phyloP scores from a whole-genome alignment of 2,888 invertebrate species.

The Fragum fragum region DNA sequence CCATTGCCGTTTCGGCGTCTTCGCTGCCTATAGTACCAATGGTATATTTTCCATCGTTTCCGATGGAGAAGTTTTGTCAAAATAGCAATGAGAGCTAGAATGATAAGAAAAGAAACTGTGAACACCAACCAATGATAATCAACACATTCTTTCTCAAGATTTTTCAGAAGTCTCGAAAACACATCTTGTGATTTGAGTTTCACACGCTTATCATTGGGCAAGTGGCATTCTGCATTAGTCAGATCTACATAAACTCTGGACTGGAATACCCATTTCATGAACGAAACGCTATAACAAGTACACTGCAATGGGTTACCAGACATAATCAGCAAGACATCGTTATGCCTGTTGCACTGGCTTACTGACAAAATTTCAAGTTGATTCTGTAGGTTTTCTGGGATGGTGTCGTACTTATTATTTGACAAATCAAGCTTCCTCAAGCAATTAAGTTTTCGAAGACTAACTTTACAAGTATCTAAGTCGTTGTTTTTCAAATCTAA shows the following conservation, averaged over 20 bases:
- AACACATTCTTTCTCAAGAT: slow-evolving; percentile 5
- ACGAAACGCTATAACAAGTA: slow-evolving; percentile 45
- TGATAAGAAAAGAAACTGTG: not conserved
- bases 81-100: slow-evolving; percentile 3
- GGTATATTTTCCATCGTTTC: slow-evolving; percentile 59
- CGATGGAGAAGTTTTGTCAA: slow-evolving; percentile 36
- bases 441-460: not conserved
- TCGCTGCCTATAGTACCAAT: slow-evolving; percentile 54
- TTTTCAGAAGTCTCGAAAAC: not conserved
- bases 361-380: slow-evolving; percentile 22
- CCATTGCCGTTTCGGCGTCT: slow-evolving; percentile 41
- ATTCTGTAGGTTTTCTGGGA: slow-evolving; percentile 28
- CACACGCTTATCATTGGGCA: not conserved
- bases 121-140: slow-evolving; percentile 12
- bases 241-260: not conserved
- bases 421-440: slow-evolving; percentile 20
- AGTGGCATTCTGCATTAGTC: not conserved
- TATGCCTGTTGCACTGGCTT: not conserved
- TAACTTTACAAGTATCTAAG: not conserved
- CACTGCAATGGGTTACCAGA: slow-evolving; percentile 49
- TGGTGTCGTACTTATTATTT: slow-evolving; percentile 10
- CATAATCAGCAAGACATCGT: slow-evolving; percentile 31
- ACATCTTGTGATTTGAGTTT: not conserved
- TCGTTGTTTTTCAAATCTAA: slow-evolving; percentile 24
- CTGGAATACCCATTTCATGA: slow-evolving; percentile 51